Evolutionary conservation across 2,888 invertebrate species (phyloP).

Genomic region (Psylliodes chrysocephalus): DNA sequence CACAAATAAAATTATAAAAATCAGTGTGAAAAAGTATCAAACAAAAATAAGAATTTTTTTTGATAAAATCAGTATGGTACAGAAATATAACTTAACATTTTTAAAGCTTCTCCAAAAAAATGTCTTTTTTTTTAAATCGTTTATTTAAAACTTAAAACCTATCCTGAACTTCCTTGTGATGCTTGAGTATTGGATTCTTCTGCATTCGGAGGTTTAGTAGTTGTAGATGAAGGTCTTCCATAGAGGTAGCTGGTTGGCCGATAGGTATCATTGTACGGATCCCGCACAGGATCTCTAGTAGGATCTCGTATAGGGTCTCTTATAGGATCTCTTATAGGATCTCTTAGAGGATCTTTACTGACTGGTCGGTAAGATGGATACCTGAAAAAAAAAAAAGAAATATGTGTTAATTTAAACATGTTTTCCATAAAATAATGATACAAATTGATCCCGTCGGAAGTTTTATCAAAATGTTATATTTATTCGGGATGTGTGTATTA

Average conservation of each 20-base stretch:
- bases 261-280: constrained; percentile 56
- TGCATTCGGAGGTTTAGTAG: constrained; percentile 56
- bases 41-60: no score
- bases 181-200: constrained; percentile 60
- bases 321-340: constrained; percentile 6
- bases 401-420: no score
- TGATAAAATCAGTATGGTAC: no score
- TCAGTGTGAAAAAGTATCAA: no score
- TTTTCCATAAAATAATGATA: no score
- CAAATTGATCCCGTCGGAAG: no score
- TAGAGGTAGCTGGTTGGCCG: constrained; percentile 69
- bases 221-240: constrained; percentile 66
- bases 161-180: constrained; percentile 30
- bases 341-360: constrained; percentile 8
- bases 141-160: background rate
- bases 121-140: background rate
- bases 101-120: background rate
- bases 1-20: no score
- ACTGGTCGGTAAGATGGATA: constrained; percentile 7
- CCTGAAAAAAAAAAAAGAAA: background rate
- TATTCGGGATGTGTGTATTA: no score
- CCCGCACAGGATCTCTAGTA: constrained; percentile 33
- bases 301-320: constrained; percentile 15
- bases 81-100: background rate
- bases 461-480: no score